Conservation (phyloP, 1,140 invertebrate species). For the Aethina tumida region DNA sequence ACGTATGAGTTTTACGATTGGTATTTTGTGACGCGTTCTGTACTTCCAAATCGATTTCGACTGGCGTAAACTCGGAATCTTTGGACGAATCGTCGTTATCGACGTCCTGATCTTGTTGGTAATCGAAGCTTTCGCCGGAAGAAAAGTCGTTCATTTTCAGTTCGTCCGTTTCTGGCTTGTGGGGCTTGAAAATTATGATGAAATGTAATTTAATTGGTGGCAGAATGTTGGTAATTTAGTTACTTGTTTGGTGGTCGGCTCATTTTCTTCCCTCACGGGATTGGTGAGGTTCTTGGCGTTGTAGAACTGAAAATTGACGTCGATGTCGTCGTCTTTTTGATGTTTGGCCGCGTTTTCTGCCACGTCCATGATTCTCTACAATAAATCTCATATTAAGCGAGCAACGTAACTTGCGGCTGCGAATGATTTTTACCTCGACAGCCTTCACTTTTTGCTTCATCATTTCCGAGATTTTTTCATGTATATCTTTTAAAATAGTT, state of each 20-base stretch:
- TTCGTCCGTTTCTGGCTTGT: no score
- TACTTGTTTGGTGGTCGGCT: constrained; percentile 19
- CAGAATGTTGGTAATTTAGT: not conserved
- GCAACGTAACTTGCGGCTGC: not conserved
- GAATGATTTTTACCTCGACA: constrained; percentile 48
- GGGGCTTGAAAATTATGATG: constrained; percentile 3
- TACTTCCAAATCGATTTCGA: not conserved
- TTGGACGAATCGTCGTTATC: not conserved
- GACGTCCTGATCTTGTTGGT: not conserved
- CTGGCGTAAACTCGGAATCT: not conserved
- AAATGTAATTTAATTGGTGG: constrained; percentile 2
- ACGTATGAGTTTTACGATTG: not conserved
- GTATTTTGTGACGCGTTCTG: not conserved
- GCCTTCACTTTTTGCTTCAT: constrained; percentile 77
- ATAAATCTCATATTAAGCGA: not conserved
- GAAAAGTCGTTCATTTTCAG: no score
- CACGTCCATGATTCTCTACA: constrained; percentile 67
- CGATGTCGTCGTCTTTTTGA: constrained; percentile 46
- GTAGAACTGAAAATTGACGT: constrained; percentile 55
- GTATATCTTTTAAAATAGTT: constrained; percentile 62
- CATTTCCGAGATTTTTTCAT: constrained; percentile 68
- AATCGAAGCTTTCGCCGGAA: not conserved
- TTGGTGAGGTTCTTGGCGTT: constrained; percentile 63
- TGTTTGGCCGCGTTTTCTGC: constrained; percentile 63
- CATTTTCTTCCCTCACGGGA: constrained; percentile 21